phyloP scores from a whole-genome alignment of 2,113 vertebrate species.

The Centrocercus urophasianus region DNA sequence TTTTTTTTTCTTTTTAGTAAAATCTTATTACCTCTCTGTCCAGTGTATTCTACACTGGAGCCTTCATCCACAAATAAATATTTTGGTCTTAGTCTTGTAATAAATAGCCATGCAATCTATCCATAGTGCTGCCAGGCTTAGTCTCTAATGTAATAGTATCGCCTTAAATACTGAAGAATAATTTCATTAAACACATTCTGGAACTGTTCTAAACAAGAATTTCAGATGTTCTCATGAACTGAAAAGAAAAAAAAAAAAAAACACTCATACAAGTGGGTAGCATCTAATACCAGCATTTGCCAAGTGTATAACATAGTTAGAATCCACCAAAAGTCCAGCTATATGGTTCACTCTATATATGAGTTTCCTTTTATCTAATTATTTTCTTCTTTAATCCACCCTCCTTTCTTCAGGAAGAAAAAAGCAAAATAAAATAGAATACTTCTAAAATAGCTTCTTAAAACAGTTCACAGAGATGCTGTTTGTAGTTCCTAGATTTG shows the following conservation, averaged over 20 bases:
- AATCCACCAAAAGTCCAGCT: background rate
- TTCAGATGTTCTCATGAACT: background rate
- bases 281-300: background rate
- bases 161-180: background rate
- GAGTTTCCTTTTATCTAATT: background rate
- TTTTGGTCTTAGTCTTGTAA: background rate
- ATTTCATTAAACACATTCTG: background rate
- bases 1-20: background rate
- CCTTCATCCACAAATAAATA: background rate
- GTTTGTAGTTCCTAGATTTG: background rate
- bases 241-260: background rate
- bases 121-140: background rate
- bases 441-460: background rate
- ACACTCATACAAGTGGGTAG: background rate
- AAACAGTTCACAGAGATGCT: background rate
- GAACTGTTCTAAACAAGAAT: background rate
- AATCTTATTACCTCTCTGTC: background rate
- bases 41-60: background rate
- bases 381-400: background rate
- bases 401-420: background rate
- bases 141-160: background rate
- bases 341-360: background rate
- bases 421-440: accelerated
- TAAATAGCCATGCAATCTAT: background rate
- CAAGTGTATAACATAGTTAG: background rate